Percentiles rank a stretch among this genome's conserved stretches.
phyloP scores from a whole-genome alignment of 2,113 vertebrate species.

The Coregonus clupeaformis region DNA sequence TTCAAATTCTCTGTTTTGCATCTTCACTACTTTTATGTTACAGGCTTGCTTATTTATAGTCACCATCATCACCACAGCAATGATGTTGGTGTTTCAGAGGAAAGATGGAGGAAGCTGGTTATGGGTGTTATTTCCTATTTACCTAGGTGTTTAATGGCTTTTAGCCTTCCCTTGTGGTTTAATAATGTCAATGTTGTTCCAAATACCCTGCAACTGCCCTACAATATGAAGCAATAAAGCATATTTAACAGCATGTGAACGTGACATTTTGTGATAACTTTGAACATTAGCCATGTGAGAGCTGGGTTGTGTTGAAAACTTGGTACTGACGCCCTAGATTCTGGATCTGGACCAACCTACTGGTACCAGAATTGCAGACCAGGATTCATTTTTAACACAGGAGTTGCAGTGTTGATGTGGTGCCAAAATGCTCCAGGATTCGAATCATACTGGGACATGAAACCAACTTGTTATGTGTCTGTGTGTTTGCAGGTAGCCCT shows the following conservation, averaged over 20 bases:
- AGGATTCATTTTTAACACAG: neutral
- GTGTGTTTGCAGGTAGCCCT: conserved; percentile 75
- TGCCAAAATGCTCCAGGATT: neutral
- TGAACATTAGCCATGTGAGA: too few species aligned
- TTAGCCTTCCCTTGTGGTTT: too few species aligned
- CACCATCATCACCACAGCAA: neutral
- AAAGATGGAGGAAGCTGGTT: neutral
- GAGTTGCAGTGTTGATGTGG: neutral
- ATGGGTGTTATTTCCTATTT: neutral
- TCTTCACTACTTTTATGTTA: neutral
- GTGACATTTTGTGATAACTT: neutral
- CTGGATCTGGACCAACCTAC: too few species aligned
- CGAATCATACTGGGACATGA: neutral
- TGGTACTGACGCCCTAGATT: too few species aligned
- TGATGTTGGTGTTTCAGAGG: neutral
- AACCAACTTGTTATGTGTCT: neutral
- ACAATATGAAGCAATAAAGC: neutral
- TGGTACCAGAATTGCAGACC: neutral
- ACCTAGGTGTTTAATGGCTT: neutral
- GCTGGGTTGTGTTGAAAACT: too few species aligned
- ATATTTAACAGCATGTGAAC: neutral
- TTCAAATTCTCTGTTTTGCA: neutral
- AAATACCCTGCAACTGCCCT: neutral
- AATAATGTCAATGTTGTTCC: neutral
- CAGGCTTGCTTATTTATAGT: neutral